phyloP scores from a whole-genome alignment of 2,888 invertebrate species.

The Drosophila diplacantha region DNA sequence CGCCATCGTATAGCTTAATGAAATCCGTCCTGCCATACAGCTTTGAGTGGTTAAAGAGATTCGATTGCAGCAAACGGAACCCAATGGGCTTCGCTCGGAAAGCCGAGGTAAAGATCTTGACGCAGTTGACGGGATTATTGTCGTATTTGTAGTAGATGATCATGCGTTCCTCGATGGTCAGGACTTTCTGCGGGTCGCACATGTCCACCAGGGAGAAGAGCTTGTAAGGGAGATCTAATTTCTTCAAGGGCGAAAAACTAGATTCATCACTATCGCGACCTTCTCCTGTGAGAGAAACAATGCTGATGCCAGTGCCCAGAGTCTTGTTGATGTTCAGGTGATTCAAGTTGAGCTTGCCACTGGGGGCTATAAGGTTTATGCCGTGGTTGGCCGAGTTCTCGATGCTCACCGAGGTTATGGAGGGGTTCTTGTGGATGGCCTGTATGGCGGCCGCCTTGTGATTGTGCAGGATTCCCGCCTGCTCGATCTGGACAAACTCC shows the following conservation, averaged over 20 bases:
- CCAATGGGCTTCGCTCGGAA: constrained; percentile 92
- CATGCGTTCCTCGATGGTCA: constrained; percentile 92
- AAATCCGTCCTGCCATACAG: constrained; percentile 90
- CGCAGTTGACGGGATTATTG: constrained; percentile 96
- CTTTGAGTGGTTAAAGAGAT: constrained; percentile 91
- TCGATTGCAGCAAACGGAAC: constrained; percentile 92
- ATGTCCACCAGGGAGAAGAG: constrained; percentile 96
- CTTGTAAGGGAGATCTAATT: constrained; percentile 91
- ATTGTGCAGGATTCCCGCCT: constrained; percentile 96
- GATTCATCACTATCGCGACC: constrained; percentile 91
- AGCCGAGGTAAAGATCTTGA: constrained; percentile 95
- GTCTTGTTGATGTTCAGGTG: constrained; percentile 87
- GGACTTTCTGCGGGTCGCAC: constrained; percentile 95
- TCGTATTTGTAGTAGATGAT: constrained; percentile 98
- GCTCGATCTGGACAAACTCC: constrained; percentile 88
- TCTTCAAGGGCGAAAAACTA: constrained; percentile 90
- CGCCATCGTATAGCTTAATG: constrained; percentile 93
- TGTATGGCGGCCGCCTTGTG: constrained; percentile 96
- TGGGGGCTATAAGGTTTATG: constrained; percentile 93
- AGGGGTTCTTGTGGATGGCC: constrained; percentile 91
- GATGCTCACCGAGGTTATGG: constrained; percentile 88
- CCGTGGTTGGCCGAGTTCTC: constrained; percentile 92
- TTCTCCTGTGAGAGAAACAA: constrained; percentile 94
- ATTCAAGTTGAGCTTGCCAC: constrained; percentile 87
- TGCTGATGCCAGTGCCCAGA: constrained; percentile 92